Evolutionary conservation across 2,888 invertebrate genomes (phyloP), one percentile per base, ranked within the genome.

Genomic region (Aspidiotus destructor): DNA sequence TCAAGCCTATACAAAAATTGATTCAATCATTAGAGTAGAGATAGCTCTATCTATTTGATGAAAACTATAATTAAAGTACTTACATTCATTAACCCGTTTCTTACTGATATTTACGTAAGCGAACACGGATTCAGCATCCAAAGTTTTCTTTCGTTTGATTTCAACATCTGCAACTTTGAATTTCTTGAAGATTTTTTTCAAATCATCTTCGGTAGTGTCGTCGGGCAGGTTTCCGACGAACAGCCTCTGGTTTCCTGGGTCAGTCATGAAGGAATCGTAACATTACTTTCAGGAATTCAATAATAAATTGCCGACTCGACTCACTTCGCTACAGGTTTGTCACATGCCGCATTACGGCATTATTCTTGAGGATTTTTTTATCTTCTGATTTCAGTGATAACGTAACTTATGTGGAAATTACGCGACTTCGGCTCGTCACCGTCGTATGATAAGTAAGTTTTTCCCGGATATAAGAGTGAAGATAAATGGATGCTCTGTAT

Each of bases 201-300:
- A 15, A 6, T 53, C 55, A 11, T 17, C 8, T 55, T 61, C 68
- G 7, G 68, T 40, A n/a, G 58, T 52, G 61, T 61, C 61, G 17
- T 53, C 54, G 13, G 61, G 53, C 40, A 68, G 54, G 60, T 68
- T 68, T n/a, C 68, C 68, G 3, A 68, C 68, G 13, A 53, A 68
- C 10, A 68, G 52, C 2, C 68, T 60, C 10, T 17, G 40, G n/a
- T 68, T 54, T 54, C 8, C 28, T 54, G 28, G 28, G 28, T 28
- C 28, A 28, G 28, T 28, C 28, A 28, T 28, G 28, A 28, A 28
- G 28, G 28, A 3, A 28, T 28, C 28, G 28, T 28, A 28, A 28
- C 28, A 28, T 28, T 28, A 28, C 28, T 28, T 28, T 28, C 28
- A 28, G 5, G 28, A 28, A 28, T 28, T 28, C 28, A 28, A 28